phyloP scores from a whole-genome alignment of 2,113 vertebrate genomes.

The Gorilla gorilla region DNA sequence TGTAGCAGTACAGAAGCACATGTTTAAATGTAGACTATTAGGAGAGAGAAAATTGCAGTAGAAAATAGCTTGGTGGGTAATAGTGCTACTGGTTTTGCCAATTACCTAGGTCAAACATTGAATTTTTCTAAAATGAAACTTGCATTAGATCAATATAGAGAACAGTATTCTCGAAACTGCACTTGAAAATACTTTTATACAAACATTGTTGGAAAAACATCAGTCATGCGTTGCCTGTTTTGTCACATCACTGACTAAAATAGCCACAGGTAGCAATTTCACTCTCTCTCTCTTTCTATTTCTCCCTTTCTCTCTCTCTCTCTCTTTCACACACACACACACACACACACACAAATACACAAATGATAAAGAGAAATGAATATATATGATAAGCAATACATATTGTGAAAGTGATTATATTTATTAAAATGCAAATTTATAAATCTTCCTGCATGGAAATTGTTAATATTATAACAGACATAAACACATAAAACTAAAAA shows the following conservation, averaged over 20 bases:
- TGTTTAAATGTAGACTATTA: not conserved
- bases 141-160: not conserved
- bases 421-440: constrained; percentile 14
- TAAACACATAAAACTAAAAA: not conserved
- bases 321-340: too few relatives aligned
- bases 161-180: not conserved
- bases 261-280: not conserved
- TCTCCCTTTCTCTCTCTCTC: not conserved
- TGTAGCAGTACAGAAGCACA: not conserved
- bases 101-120: not conserved
- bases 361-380: not conserved
- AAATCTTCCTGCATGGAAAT: not conserved
- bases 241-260: not conserved
- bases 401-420: not conserved
- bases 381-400: not conserved
- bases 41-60: not conserved
- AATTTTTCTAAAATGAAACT: not conserved
- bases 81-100: not conserved
- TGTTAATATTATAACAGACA: not conserved
- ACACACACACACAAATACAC: too few relatives aligned
- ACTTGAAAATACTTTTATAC: not conserved
- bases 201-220: not conserved
- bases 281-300: not conserved
- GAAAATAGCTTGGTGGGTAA: not conserved
- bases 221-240: not conserved